Evolutionary conservation across 1,140 invertebrate species (phyloP).

Genomic region (Calephelis virginiensis): DNA sequence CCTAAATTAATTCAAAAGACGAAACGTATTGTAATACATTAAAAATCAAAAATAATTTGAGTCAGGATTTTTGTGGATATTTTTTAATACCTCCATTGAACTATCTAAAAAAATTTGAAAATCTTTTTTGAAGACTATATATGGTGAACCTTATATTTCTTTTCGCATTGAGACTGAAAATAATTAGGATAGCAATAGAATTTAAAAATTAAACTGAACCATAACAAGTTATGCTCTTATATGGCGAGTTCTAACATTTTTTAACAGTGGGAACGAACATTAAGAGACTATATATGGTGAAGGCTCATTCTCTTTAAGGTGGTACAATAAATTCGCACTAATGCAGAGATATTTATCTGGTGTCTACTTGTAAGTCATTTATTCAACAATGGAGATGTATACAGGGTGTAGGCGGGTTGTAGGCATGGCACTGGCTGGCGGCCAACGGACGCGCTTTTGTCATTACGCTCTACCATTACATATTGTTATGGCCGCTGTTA

Average conservation of each 20-base stretch:
- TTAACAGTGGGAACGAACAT: not conserved
- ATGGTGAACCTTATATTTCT: no score
- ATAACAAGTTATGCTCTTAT: no score
- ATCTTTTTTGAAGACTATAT: no score
- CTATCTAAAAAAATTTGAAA: no score
- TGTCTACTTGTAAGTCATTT: constrained; percentile 29
- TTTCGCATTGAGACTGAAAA: no score
- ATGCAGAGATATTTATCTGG: constrained; percentile 33
- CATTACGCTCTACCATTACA: constrained; percentile 6
- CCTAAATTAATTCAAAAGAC: no score
- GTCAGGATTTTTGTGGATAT: no score
- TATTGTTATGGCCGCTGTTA: constrained; percentile 11
- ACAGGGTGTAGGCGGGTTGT: constrained; percentile 24
- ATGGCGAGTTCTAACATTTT: not conserved
- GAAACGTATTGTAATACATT: no score
- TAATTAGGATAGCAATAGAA: no score
- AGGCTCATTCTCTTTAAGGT: not conserved
- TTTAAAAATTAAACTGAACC: no score
- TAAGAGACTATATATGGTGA: not conserved
- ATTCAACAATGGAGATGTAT: constrained; percentile 21
- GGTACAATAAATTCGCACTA: constrained; percentile 22
- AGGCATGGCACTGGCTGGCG: constrained; percentile 13
- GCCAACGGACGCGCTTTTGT: constrained; percentile 12
- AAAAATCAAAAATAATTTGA: no score
- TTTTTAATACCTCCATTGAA: no score